Evolutionary conservation across 1,140 invertebrate species (phyloP), one percentile per base, ranked within the genome.

Genomic region (Drosophila pandora): DNA sequence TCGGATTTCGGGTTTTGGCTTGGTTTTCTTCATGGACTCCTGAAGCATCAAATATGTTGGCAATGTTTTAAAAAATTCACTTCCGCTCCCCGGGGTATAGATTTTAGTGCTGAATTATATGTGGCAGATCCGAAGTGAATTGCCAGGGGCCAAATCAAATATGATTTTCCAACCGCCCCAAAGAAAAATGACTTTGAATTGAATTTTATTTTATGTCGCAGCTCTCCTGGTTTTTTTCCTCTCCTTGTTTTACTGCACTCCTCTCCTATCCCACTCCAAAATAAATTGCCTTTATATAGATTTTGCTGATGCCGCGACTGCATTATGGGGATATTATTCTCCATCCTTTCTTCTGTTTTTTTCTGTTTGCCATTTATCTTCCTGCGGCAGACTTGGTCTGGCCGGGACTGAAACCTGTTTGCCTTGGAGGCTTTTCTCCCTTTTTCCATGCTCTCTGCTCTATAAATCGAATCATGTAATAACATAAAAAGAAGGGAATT

Each of bases 281-380:
- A 85, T 85, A 81, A 75, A 85, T 85, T 81, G 78, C 74, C 82
- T 80, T 64, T 77, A 78, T 77, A 85, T 76, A 87, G 83, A 80
- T 79, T 77, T 59, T 67, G 76, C 47, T 74, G 77, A 58, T 80
- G 76, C 53, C 58, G 67, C 67, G 81, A 79, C 68, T 85, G 81
- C 81, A 85, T 81, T 81, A 84, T 72, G 71, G 30, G 37, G 22
- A 74, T 41, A 56, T 53, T 53, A 64, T 63, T 67, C 55, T 41
- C 76, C 62, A 45, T 9, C 13, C 13, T 7, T 10, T 30, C 13
- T 43, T 32, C 13, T 25, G 21, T 30, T 22, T 12, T 25, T 43
- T 55, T 87, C 65, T 64, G 62, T 70, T 48, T 64, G 77, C 69
- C 77, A 81, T 85, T 85, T 87, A 73, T 81, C 68, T 85, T 85